phyloP scores from a whole-genome alignment of 2,113 vertebrate species.

The Oxyura jamaicensis region DNA sequence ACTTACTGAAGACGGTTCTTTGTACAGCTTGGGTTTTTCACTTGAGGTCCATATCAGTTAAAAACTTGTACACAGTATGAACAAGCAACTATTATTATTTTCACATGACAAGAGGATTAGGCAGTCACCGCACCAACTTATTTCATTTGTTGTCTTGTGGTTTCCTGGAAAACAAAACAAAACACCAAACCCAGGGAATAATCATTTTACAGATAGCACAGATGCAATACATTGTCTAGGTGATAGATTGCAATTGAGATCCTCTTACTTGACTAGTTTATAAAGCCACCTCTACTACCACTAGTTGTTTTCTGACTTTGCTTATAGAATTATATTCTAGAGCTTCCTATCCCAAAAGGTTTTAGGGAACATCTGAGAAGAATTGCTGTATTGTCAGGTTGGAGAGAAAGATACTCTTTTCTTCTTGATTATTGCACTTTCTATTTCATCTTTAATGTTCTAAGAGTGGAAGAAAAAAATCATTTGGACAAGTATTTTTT shows the following conservation, averaged over 20 bases:
- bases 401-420: not conserved
- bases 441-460: not conserved
- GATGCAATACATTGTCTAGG: not conserved
- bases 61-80: not conserved
- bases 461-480: not conserved
- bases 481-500: not conserved
- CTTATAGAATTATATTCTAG: not conserved
- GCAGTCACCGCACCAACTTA: not conserved
- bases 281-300: not conserved
- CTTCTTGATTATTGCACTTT: not conserved
- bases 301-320: not conserved
- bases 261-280: not conserved
- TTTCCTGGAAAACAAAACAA: not conserved
- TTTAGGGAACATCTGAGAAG: not conserved
- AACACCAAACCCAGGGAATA: not conserved
- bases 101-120: not conserved
- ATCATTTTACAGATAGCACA: not conserved
- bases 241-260: not conserved
- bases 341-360: not conserved
- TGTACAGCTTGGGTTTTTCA: not conserved
- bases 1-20: not conserved
- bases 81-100: not conserved
- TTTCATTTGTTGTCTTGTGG: not conserved
- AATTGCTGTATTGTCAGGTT: not conserved
- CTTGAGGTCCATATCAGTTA: not conserved